Percentiles rank a stretch among this genome's conserved stretches.
These are phyloP conservation scores for Myrmecophaga tridactyla DNA, from an alignment of 2,113 vertebrate genomes.

Conservation along the genomic window DNA sequence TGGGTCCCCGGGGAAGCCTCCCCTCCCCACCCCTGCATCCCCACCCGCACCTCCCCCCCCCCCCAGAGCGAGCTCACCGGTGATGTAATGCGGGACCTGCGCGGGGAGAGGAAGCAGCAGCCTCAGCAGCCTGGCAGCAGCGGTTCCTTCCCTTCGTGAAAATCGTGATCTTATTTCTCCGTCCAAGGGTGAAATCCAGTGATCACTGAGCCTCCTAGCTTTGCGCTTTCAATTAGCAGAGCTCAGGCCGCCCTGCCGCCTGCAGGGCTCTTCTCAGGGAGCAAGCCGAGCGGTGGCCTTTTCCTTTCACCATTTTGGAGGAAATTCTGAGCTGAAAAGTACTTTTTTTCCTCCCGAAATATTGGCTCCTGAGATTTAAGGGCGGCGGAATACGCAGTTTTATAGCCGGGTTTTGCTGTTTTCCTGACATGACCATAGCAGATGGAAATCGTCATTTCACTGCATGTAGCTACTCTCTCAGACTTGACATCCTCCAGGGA, in stretches of 20 bases:
- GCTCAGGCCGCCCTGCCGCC: neutral
- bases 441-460: neutral
- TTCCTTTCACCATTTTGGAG: neutral
- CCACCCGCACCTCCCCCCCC: neutral
- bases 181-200: slow-evolving; percentile 56
- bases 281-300: neutral
- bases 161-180: slow-evolving; percentile 71
- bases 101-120: slow-evolving; percentile 36
- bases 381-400: neutral
- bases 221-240: slow-evolving; percentile 5
- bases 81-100: slow-evolving; percentile 76
- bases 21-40: neutral
- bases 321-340: neutral
- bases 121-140: slow-evolving; percentile 12
- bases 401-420: neutral
- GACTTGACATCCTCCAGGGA: neutral
- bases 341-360: neutral
- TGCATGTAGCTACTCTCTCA: neutral
- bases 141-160: slow-evolving; percentile 37
- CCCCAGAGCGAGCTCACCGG: slow-evolving; percentile 54
- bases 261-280: neutral
- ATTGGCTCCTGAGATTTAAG: neutral
- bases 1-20: neutral
- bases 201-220: neutral
- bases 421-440: neutral